phyloP scores from a whole-genome alignment of 2,797 vertebrate genomes.

The Chloroceryle amazona region DNA sequence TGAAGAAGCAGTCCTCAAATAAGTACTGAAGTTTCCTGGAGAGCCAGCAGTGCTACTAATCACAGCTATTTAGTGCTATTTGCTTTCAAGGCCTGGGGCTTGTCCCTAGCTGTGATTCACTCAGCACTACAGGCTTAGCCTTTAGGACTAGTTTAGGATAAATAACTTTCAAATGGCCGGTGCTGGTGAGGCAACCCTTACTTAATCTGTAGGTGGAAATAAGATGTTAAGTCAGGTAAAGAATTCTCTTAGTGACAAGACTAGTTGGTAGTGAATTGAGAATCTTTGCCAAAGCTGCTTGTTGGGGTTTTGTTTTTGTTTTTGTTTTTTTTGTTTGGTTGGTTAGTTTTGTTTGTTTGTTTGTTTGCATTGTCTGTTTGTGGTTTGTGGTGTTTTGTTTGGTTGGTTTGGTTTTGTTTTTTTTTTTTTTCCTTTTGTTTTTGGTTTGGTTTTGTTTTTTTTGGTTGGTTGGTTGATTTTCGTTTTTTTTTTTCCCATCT shows the following conservation, averaged over 20 bases:
- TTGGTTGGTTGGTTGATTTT: background rate
- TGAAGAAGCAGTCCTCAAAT: background rate
- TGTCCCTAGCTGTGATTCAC: background rate
- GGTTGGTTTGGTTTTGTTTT: too few relatives aligned
- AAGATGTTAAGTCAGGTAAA: background rate
- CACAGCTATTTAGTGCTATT: background rate
- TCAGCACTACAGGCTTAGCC: background rate
- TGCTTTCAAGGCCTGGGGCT: background rate
- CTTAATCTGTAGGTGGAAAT: background rate
- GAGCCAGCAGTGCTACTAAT: background rate
- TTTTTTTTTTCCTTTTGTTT: too few relatives aligned
- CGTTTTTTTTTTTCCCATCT: background rate
- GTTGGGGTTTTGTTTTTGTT: background rate
- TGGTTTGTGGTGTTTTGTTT: too few relatives aligned
- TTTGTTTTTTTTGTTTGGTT: too few relatives aligned
- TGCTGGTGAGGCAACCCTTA: background rate
- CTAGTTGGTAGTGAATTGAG: background rate
- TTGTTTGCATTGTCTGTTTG: too few relatives aligned
- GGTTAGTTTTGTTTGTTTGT: too few relatives aligned
- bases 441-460: background rate
- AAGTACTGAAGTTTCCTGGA: background rate
- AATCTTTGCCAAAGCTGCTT: background rate
- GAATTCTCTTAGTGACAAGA: background rate
- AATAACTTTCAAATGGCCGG: background rate
- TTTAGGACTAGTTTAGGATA: background rate